Percentiles rank a stretch among this genome's conserved stretches.
phyloP scores from a whole-genome alignment of 2,113 vertebrate species.

The Uria aalge region DNA sequence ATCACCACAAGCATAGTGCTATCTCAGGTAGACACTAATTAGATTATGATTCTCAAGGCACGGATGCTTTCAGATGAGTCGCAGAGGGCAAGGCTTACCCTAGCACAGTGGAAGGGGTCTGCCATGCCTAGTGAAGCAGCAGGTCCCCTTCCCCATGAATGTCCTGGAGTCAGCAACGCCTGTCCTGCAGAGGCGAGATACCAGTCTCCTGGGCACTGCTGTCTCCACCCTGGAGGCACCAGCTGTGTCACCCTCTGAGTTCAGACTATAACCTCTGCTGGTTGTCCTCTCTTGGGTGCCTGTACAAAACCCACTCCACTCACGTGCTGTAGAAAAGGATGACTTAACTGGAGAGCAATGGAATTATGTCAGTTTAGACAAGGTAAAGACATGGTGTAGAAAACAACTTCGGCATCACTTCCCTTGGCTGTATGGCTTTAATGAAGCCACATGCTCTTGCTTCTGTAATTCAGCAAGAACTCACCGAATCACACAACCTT shows the following conservation, averaged over 20 bases:
- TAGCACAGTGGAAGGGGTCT: neutral
- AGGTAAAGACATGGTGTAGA: neutral
- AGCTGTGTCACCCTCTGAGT: neutral
- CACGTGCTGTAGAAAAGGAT: neutral
- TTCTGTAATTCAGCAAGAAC: neutral
- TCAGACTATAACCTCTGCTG: neutral
- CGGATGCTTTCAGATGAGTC: neutral
- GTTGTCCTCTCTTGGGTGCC: neutral
- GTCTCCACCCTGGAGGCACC: neutral
- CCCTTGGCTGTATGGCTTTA: neutral
- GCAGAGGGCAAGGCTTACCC: neutral
- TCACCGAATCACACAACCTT: neutral
- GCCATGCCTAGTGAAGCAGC: neutral
- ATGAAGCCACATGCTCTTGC: neutral
- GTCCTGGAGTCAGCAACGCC: neutral
- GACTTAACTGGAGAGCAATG: neutral
- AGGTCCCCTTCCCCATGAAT: neutral
- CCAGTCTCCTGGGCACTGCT: neutral
- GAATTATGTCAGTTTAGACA: neutral
- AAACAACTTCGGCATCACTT: neutral
- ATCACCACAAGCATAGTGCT: neutral
- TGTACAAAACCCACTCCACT: neutral
- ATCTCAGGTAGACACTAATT: neutral
- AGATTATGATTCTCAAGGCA: neutral
- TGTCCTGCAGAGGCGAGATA: neutral